Base-by-base conservation (phyloP, 1,140 invertebrate species). In the Drosophila kepulauana region DNA sequence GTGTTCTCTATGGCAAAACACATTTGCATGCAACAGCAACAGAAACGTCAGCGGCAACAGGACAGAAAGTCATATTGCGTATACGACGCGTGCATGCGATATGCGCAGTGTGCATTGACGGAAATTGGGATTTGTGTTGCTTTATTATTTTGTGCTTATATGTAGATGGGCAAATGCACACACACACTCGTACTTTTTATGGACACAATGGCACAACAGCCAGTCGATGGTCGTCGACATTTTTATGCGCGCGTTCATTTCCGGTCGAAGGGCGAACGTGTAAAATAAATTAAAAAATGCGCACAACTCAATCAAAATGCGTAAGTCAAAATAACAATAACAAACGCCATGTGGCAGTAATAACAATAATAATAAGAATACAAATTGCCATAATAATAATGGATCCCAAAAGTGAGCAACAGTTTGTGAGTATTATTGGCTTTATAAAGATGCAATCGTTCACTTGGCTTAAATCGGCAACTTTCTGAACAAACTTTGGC, bases 41-140 rank as follows among this genome's bases (percentile, higher is more conserved):
- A 75, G 38, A 25, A 25, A 25, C 3, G 20, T 25, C 15, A 20
- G 4, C 13, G 13, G 16, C 7, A 30, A 25, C 30, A 30, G 8
- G 41, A 33, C 61, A 56, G 20, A 49, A 63, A 52, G 54, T 76
- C 51, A 84, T 61, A 88, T 82, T 78, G 51, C 69, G 77, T 78
- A 80, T 84, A 75, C 85, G 84, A 59, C 63, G 56, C 69, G 63
- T 87, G 79, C 68, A 77, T 79, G 62, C 75, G 46, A 73, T 75
- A 76, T 86, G 51, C 35, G 15, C 62, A 46, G 57, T 54, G 66
- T 87, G 71, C 75, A 82, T 73, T 79, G 68, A 63, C 85, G 84
- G 84, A 87, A 88, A 87, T 87, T 88, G 84, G 73, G 80, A 87
- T 88, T 87, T 88, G 77, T 56, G 70, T 80, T 72, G 75, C 84